phyloP scores from a whole-genome alignment of 2,797 vertebrate species.

The Anableps anableps region DNA sequence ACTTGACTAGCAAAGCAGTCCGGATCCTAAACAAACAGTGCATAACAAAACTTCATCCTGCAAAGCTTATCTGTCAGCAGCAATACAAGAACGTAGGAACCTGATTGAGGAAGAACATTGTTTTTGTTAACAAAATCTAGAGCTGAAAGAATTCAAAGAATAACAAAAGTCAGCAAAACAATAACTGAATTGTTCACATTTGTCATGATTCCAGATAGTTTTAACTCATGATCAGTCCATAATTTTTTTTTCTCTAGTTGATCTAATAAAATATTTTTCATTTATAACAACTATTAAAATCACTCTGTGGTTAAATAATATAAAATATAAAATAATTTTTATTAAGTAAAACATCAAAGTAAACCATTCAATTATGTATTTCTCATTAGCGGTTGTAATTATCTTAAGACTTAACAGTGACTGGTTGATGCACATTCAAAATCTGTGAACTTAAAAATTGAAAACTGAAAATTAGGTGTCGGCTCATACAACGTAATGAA shows the following conservation, averaged over 20 bases:
- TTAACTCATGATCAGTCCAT: background rate
- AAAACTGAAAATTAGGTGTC: background rate
- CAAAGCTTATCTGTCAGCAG: background rate
- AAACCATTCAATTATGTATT: background rate
- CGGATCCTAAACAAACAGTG: background rate
- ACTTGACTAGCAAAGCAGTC: background rate
- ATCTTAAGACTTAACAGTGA: background rate
- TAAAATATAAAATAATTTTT: too few species aligned
- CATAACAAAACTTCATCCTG: background rate
- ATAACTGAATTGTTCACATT: background rate
- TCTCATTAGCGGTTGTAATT: background rate
- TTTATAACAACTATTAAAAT: background rate
- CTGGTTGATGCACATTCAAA: background rate
- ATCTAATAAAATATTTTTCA: background rate
- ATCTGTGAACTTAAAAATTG: background rate
- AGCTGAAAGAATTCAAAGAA: background rate
- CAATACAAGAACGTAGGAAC: background rate
- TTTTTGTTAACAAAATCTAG: background rate
- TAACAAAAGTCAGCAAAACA: background rate
- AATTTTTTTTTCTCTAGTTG: background rate
- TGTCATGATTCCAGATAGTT: background rate
- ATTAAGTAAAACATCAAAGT: background rate
- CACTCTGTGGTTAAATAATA: background rate
- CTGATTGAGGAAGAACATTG: background rate
- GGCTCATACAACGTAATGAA: background rate